Base-by-base conservation (phyloP, 2,888 invertebrate species). In the Agriotes lineatus region DNA sequence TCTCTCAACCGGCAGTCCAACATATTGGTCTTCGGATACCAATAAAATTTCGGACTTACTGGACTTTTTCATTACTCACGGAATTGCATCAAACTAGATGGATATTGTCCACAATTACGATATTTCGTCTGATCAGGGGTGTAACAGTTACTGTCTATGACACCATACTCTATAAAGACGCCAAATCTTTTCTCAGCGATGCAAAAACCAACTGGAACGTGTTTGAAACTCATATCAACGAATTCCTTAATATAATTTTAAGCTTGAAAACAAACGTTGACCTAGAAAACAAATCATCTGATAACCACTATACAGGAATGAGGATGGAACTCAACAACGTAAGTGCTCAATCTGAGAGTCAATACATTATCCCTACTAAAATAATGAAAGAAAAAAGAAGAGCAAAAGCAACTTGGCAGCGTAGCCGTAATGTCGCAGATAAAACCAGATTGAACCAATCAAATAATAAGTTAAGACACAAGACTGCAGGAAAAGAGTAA, bases 21-120 rank as follows among this genome's bases (percentile, higher is more conserved):
- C 52, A 52, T 52, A 52, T 30, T 52, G 52, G 52, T 25, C 52
- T 6, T n/a, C 20, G 19, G 52, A 52, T 14, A 20, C 52, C n/a
- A 30, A 30, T n/a, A 52, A 52, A 52, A 12, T 25, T 6, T 25
- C 52, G 22, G 52, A 30, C 14, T n/a, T 52, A 7, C 30, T 52
- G 6, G 52, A 48, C 14, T 48, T 48, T 12, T 48, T 48, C 48
- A n/a, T 48, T 19, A 19, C 48, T 12, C 18, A 48, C 18, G 19
- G 48, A 25, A 19, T 12, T 3, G 9, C 22, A 9, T 20, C 18
- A 22, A 52, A 52, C 52, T 52, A 52, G 22, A 52, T 52, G 52
- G 52, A 52, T 16, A 30, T 52, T 12, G 30, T 30, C 14, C 12
- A 20, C 22, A 52, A 9, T 30, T 52, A 52, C 52, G 22, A 52